Evolutionary conservation across 1,140 invertebrate species (phyloP).

Genomic region (Drosophila busckii): DNA sequence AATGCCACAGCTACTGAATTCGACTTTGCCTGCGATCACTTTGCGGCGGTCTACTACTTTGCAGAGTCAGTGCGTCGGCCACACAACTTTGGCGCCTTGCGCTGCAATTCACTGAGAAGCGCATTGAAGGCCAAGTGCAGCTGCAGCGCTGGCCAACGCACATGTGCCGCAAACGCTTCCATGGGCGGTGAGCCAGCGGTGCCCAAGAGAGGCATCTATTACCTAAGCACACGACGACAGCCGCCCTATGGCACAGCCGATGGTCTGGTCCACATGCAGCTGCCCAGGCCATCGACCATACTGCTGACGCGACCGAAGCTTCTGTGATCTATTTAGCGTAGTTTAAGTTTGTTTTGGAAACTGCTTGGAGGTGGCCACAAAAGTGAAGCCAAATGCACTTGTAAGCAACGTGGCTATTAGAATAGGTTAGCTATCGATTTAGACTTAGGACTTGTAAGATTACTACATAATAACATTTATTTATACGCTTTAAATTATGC

Average conservation of each 20-base stretch:
- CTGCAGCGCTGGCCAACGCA: conserved; percentile 20
- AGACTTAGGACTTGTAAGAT: too few species aligned
- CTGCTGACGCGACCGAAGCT: conserved; percentile 15
- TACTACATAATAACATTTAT: too few species aligned
- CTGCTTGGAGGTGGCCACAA: too few species aligned
- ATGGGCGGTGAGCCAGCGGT: conserved; percentile 73
- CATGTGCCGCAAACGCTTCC: conserved; percentile 42
- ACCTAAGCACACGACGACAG: conserved; percentile 49
- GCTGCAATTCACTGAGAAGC: conserved; percentile 31
- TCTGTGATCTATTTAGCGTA: too few species aligned
- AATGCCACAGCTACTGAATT: conserved; percentile 70
- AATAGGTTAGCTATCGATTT: too few species aligned
- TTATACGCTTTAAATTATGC: too few species aligned
- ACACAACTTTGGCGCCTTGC: conserved; percentile 46
- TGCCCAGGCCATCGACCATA: conserved; percentile 39
- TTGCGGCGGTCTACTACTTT: conserved; percentile 66
- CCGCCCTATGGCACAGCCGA: conserved; percentile 44
- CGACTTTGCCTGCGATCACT: conserved; percentile 70
- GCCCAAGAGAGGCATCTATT: conserved; percentile 59
- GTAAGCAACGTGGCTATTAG: too few species aligned
- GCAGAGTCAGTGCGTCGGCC: conserved; percentile 60
- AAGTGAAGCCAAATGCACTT: too few species aligned
- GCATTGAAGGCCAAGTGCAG: conserved; percentile 31
- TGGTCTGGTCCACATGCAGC: conserved; percentile 43
- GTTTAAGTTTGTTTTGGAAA: too few species aligned